Percentiles rank a stretch among this genome's conserved stretches.
phyloP scores from a whole-genome alignment of 2,113 vertebrate genomes.

The Macrotus californicus region DNA sequence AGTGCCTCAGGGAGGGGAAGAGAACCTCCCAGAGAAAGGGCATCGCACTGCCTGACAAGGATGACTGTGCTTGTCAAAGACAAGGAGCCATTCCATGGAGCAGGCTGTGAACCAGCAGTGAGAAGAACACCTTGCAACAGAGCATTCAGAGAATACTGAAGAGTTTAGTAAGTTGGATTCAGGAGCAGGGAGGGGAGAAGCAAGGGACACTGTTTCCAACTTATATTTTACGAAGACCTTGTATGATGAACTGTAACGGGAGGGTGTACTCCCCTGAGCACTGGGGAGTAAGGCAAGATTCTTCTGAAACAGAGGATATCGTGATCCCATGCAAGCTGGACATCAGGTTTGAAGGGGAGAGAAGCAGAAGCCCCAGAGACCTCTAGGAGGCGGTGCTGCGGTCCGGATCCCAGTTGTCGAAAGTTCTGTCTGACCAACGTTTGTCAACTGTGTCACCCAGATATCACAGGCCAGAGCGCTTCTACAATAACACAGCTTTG shows the following conservation, averaged over 20 bases:
- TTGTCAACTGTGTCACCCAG: neutral
- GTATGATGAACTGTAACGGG: neutral
- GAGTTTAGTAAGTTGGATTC: neutral
- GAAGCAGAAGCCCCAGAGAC: neutral
- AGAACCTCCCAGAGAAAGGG: neutral
- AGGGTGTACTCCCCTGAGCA: neutral
- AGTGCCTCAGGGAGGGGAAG: neutral
- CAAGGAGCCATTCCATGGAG: neutral
- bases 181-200: neutral
- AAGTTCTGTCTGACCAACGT: neutral
- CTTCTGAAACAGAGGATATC: too few species aligned
- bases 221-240: neutral
- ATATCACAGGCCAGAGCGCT: slow-evolving; percentile 12
- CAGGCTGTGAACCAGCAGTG: neutral
- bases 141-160: neutral
- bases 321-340: neutral
- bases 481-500: neutral
- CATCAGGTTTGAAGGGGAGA: neutral
- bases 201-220: neutral
- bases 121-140: neutral
- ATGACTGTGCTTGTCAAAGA: neutral
- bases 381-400: neutral
- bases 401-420: neutral
- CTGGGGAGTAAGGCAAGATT: neutral
- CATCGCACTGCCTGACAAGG: neutral